Evolutionary conservation across 2,888 invertebrate genomes (phyloP), one percentile per base, ranked within the genome.

Genomic region (Raillietiella orientalis): DNA sequence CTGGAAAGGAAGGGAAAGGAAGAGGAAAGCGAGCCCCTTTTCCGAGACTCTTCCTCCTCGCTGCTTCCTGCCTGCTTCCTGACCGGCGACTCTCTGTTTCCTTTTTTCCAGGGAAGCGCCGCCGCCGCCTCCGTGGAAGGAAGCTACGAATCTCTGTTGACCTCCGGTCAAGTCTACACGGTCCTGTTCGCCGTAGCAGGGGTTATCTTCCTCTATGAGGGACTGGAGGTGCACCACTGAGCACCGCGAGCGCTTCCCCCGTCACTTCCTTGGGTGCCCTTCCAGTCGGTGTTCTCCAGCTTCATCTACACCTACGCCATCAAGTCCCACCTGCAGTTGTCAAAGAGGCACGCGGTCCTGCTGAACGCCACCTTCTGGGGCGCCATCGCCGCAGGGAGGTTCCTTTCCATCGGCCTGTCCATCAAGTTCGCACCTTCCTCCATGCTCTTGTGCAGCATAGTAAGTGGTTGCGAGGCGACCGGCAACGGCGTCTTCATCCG

Each of bases 351-450:
- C 31, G 49, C 49, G 4, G 49, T 49, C 16, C 40, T 44, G 25
- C 34, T 49, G 9, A 47, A 49, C 30, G 48, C 50, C 3, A 41
- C 42, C 29, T 50, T 49, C 34, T 50, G 50, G 50, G 50, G 49
- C 3, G 38, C 42, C 14, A 51, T 51, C 38, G 46, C 50, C 4
- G 32, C 45, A 8, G 51, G 51, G 4, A 37, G 51, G 10, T 39
- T 51, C 9, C 23, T 49, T 3, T 45, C 49, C 14, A 46, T 51
- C 14, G 36, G 39, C 12, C 29, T 45, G 10, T 47, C 50, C 4
- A 44, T 48, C 3, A 41, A 39, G 28, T 34, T 49, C 10, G 41
- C 46, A 2, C 43, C 50, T 4, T 40, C 41, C 3, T 45, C 45
- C 32, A 49, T 51, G 48, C 38, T 51, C n/a, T 31, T 43, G 9